Evolutionary conservation across 2,888 invertebrate species (phyloP), one percentile per base, ranked within the genome.

Genomic region (Pecten maximus): DNA sequence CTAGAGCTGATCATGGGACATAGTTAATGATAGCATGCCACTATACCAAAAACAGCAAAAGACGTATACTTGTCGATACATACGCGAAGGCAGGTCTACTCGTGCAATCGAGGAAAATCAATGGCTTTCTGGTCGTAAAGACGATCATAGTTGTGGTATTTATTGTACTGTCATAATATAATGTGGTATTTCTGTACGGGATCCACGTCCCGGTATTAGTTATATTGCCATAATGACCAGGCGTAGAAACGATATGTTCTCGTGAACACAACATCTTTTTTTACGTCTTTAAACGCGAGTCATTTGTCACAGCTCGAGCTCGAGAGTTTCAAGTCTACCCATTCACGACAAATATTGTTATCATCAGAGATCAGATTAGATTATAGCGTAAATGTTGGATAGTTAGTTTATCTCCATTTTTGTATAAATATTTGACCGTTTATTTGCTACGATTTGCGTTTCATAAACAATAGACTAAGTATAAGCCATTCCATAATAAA

Each of bases 1-100:
- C 74, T 35, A 35, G 35, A 19, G 6, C 15, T 54, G 19, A 19
- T 44, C 44, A 44, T 23, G 15, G 15, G 50, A 54, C 50, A 54
- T 54, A 54, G 16, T 74, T 74, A 74, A 74, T 74, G 35, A 74
- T 35, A 74, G 74, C 35, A 35, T 35, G 74, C 74, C 74, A 74
- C 74, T 74, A 74, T 35, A 35, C 74, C 74, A 74, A 74, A 54
- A 74, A 74, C 28, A 74, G 35, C 74, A 74, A 35, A 74, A 35
- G 74, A 28, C 23, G 74, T 74, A 74, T 74, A 35, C 74, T 74
- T 74, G 74, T 74, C 74, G 74, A 74, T 74, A 74, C 74, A 28
- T 74, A 74, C 28, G 35, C 74, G 28, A 35, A 74, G 15, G 35
- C 74, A 35, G 28, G 60, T 60, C 60, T 60, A 28, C 60, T 60